phyloP scores from a whole-genome alignment of 1,140 invertebrate species.

The Zaprionus ornatus region DNA sequence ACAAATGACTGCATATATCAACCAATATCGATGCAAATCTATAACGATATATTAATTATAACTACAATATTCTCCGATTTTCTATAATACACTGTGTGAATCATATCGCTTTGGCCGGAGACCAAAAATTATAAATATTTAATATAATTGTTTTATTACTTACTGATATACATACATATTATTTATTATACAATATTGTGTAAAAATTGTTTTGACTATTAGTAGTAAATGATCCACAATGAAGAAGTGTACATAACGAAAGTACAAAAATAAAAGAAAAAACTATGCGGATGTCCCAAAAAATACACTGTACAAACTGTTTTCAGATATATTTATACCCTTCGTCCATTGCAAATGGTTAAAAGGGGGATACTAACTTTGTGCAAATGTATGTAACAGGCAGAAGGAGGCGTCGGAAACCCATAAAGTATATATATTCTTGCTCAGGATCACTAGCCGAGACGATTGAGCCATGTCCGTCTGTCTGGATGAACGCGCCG shows the following conservation, averaged over 20 bases:
- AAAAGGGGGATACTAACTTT: too few species aligned
- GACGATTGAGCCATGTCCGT: too few species aligned
- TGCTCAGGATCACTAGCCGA: too few species aligned
- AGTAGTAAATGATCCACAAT: not conserved
- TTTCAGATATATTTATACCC: too few species aligned
- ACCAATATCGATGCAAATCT: not conserved
- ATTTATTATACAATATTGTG: not conserved
- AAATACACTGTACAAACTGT: too few species aligned
- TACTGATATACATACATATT: not conserved
- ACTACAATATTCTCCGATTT: not conserved
- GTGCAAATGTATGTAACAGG: too few species aligned
- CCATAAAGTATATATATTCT: too few species aligned
- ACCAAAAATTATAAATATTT: not conserved
- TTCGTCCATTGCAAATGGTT: too few species aligned
- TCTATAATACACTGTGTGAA: not conserved
- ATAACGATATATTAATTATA: not conserved
- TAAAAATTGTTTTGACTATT: not conserved
- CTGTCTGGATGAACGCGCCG: too few species aligned
- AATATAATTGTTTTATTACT: not conserved
- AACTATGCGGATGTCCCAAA: too few species aligned
- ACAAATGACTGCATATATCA: conserved; percentile 38
- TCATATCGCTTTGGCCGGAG: not conserved
- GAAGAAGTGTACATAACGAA: not conserved
- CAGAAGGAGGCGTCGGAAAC: too few species aligned
- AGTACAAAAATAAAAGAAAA: not conserved